These are phyloP conservation scores for Sphaerophoria taeniata DNA, from an alignment of 2,888 invertebrate species.

Conservation along the genomic window DNA sequence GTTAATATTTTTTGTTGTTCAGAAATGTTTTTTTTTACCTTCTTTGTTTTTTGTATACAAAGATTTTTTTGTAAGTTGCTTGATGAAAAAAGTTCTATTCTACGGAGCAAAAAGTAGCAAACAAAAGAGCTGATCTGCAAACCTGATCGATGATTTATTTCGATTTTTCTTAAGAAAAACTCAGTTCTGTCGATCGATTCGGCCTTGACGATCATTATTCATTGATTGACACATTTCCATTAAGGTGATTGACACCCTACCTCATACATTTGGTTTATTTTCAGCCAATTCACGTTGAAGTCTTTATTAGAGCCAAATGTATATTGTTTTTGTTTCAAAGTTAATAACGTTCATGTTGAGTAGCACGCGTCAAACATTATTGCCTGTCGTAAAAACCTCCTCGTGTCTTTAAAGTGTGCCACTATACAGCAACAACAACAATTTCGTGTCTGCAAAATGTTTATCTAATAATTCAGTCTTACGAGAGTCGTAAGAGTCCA, in stretches of 20 bases:
- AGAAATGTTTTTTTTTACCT: too few species aligned
- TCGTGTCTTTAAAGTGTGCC: slow-evolving; percentile 58
- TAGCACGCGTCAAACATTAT: slow-evolving; percentile 71
- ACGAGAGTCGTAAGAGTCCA: background rate
- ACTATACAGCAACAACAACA: slow-evolving; percentile 35
- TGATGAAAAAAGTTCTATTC: background rate
- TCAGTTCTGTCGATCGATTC: slow-evolving; percentile 19
- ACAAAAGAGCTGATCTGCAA: slow-evolving; percentile 44
- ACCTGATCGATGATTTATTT: slow-evolving; percentile 30
- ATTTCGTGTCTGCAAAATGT: slow-evolving; percentile 42
- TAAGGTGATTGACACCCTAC: slow-evolving; percentile 62
- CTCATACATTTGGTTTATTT: slow-evolving; percentile 12
- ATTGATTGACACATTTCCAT: slow-evolving; percentile 65
- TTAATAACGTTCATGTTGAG: slow-evolving; percentile 34
- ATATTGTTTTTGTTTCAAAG: slow-evolving; percentile 5
- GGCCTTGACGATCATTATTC: slow-evolving; percentile 60
- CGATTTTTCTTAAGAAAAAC: background rate
- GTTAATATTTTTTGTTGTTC: too few species aligned
- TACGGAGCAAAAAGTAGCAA: background rate
- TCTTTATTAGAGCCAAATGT: slow-evolving; percentile 48
- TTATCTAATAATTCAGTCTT: slow-evolving; percentile 63
- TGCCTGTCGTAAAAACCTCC: slow-evolving; percentile 29
- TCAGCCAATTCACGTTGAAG: slow-evolving; percentile 38
- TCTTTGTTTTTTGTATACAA: too few species aligned
- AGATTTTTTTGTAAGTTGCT: too few species aligned